Conservation (phyloP, 1,140 invertebrate genomes). For the Cryptotermes secundus region DNA sequence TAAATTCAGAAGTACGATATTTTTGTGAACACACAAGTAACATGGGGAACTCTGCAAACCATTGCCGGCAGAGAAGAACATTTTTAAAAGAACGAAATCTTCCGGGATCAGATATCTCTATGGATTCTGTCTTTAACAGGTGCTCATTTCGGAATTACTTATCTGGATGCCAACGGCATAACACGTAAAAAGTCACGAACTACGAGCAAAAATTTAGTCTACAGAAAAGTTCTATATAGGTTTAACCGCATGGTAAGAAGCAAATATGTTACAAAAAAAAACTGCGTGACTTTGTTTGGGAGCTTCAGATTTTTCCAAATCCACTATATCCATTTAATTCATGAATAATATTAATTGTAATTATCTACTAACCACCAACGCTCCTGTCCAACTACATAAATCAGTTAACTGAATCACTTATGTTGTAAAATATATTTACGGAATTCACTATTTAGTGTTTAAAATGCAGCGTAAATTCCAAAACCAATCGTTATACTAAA, state of each 20-base stretch:
- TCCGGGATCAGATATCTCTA: not conserved
- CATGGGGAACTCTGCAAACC: not conserved
- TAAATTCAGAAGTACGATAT: not conserved
- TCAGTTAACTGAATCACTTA: too few species aligned
- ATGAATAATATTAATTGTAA: too few species aligned
- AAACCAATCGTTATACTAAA: too few species aligned
- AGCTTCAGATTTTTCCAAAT: too few species aligned
- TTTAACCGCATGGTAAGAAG: not conserved
- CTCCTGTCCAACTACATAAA: too few species aligned
- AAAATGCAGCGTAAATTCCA: too few species aligned
- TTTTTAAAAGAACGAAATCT: not conserved
- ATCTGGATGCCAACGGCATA: not conserved
- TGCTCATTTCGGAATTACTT: not conserved
- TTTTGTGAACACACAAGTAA: constrained; percentile 4
- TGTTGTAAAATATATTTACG: too few species aligned
- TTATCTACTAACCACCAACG: too few species aligned
- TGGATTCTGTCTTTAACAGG: not conserved
- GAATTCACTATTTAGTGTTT: too few species aligned
- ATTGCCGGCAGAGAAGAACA: not conserved
- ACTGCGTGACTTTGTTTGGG: not conserved
- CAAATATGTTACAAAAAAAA: not conserved
- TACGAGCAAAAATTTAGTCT: not conserved
- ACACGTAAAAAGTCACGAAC: not conserved
- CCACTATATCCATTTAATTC: too few species aligned
- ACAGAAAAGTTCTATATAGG: not conserved